Base-by-base conservation (phyloP, 2,113 vertebrate species). In the Alouatta palliata region DNA sequence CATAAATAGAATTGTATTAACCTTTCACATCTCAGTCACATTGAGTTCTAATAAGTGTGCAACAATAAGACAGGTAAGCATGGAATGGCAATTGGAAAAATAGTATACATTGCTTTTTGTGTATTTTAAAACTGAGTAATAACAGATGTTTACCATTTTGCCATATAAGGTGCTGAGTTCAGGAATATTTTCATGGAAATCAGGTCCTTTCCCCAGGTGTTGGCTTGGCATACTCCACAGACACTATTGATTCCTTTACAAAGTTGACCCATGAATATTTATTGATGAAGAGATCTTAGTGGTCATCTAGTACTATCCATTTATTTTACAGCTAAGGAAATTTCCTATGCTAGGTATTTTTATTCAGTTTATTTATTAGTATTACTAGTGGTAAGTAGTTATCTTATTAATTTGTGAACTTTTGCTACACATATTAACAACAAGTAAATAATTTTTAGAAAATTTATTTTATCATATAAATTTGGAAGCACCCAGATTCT, bases 331-430 rank as follows among this genome's bases (percentile, higher is more conserved):
- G 25, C 23, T 76, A 87, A 96, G 61, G 21, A 87, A 90, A 81
- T 64, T 12, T 64, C 61, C 19, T 70, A 70, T 75, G 17, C 49
- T 96, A 86, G 5, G 7, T 56, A 79, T 89, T 93, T 92, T 95
- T 86, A 96, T 84, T 94, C 20, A 92, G 47, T 86, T 80, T 9
- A 70, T 54, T 95, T 89, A 80, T 81, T 93, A 89, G 58, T 79
- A 66, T 87, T 94, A 85, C 6, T 70, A 77, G 14, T 91, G 30
- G 25, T 76, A 92, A 61, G 23, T 35, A 79, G 83, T 76, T 87
- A 79, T 91, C 43, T 94, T 95, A 85, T 11, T 90, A 95, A 95
- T 90, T 88, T 90, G 25, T 86, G n/a, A 73, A 85, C 11, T 85
- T 88, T 58, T 82, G 73, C 49, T 86, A 30, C 77, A 92, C 16